phyloP scores from a whole-genome alignment of 2,888 invertebrate genomes.

The Harpalus rufipes region DNA sequence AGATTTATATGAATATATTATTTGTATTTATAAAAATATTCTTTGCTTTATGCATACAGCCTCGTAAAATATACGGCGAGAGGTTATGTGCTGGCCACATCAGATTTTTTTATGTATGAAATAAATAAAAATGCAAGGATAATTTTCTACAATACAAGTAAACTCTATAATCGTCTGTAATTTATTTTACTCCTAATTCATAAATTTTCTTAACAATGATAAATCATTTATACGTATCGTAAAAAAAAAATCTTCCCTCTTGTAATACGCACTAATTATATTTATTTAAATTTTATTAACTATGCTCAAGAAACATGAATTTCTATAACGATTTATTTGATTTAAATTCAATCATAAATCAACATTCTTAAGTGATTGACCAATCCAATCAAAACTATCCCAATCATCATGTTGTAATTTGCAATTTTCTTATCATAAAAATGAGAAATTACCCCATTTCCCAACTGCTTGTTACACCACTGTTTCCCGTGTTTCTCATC shows the following conservation, averaged over 20 bases:
- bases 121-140: background rate
- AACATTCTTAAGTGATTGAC: background rate
- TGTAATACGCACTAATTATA: too few relatives aligned
- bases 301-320: too few relatives aligned
- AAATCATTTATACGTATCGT: background rate
- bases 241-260: background rate
- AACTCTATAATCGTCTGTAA: background rate
- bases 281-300: too few relatives aligned
- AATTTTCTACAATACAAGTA: background rate
- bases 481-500: conserved; percentile 5
- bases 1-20: too few relatives aligned
- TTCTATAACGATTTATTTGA: too few relatives aligned
- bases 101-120: background rate
- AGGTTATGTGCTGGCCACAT: too few relatives aligned
- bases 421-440: background rate
- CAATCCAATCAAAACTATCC: background rate
- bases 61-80: too few relatives aligned
- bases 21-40: too few relatives aligned
- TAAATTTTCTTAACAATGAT: conserved; percentile 1
- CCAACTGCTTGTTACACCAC: conserved; percentile 11
- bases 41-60: too few relatives aligned
- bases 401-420: background rate
- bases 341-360: too few relatives aligned
- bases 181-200: background rate
- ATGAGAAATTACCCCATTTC: conserved; percentile 29